Evolutionary conservation across 1,140 invertebrate species (phyloP).

Genomic region (Cyphomyrmex costatus): DNA sequence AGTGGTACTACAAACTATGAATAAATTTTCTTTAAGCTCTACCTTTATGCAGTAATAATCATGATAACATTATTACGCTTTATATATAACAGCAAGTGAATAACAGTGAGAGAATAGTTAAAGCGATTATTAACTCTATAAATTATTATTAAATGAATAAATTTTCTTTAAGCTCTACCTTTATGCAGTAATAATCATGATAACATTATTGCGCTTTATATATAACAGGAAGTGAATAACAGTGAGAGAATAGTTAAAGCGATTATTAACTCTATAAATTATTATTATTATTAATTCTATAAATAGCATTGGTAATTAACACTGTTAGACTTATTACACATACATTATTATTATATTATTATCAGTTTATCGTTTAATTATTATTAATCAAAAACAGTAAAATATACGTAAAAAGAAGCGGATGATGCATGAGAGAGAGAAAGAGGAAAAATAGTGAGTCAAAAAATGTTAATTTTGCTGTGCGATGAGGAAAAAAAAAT

Average conservation of each 20-base stretch:
- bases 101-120: background rate
- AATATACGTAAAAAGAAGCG: background rate
- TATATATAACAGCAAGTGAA: background rate
- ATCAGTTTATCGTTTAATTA: background rate
- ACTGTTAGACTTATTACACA: background rate
- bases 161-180: background rate
- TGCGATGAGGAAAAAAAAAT: background rate
- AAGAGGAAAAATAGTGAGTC: background rate
- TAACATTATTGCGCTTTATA: background rate
- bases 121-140: background rate
- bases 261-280: background rate
- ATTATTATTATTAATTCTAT: constrained; percentile 10
- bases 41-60: background rate
- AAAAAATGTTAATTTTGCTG: background rate
- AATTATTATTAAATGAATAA: constrained; percentile 5
- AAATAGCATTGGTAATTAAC: background rate
- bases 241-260: background rate
- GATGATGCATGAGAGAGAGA: background rate
- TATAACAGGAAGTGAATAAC: background rate
- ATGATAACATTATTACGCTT: background rate
- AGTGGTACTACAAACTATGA: background rate
- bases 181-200: background rate
- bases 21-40: background rate
- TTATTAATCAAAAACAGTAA: background rate
- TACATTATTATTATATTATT: background rate